phyloP scores from a whole-genome alignment of 2,113 vertebrate species.

The Genyomyrus donnyi region DNA sequence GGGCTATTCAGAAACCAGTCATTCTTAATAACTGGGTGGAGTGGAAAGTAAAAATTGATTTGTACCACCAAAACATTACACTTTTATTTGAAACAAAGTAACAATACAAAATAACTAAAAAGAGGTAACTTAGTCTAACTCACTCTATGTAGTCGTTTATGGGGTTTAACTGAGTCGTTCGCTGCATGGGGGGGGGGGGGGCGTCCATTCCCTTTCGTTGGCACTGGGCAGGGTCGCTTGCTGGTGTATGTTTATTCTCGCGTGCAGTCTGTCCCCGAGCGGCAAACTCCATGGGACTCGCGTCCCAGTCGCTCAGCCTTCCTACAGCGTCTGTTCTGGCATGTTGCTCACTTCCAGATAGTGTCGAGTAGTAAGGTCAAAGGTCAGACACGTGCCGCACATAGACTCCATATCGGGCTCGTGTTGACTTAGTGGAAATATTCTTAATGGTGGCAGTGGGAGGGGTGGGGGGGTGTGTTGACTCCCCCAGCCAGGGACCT shows the following conservation, averaged over 20 bases:
- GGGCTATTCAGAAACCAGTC: not conserved
- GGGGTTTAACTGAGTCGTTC: not conserved
- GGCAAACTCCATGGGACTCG: not conserved
- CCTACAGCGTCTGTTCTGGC: not conserved
- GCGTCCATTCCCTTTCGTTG: not conserved
- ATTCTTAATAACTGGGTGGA: not conserved
- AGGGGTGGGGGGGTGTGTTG: not conserved
- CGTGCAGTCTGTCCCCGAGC: not conserved
- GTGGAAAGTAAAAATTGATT: not conserved
- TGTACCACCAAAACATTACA: slow-evolving; percentile 50
- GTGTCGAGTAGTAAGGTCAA: not conserved
- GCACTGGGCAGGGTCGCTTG: slow-evolving; percentile 6
- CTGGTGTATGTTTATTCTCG: not conserved
- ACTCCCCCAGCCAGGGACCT: not conserved
- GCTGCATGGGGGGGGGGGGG: not conserved
- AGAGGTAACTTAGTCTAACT: slow-evolving; percentile 14
- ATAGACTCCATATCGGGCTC: not conserved
- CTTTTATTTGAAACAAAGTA: slow-evolving; percentile 67
- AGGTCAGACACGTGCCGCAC: not conserved
- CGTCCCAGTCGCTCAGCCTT: not conserved
- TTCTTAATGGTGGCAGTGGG: not conserved
- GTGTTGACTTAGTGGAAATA: slow-evolving; percentile 2
- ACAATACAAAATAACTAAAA: slow-evolving; percentile 61
- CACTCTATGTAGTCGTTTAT: slow-evolving; percentile 10
- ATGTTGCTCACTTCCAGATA: not conserved